Evolutionary conservation across 2,797 vertebrate species (phyloP).

Genomic region (Peromyscus nudipes): DNA sequence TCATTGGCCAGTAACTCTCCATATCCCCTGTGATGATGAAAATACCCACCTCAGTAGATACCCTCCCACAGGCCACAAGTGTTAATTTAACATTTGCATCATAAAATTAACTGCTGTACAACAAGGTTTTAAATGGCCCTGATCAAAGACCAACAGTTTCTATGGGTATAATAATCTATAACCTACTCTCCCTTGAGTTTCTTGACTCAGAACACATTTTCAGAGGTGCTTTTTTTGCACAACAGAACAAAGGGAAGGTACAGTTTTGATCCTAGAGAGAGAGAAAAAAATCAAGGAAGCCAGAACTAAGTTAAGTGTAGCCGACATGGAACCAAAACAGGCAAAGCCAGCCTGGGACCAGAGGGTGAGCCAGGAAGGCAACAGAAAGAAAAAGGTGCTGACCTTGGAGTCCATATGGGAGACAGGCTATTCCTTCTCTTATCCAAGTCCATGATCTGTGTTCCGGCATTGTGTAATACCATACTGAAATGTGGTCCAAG

Average conservation of each 20-base stretch:
- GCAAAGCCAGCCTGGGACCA: neutral
- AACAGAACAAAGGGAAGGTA: conserved; percentile 61
- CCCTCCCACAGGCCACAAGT: neutral
- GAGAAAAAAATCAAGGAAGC: neutral
- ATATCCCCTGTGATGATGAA: neutral
- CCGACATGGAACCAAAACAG: neutral
- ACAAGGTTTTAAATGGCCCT: conserved; percentile 66
- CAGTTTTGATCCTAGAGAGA: conserved; percentile 49
- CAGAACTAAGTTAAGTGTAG: conserved; percentile 9
- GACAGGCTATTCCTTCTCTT: neutral
- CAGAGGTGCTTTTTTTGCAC: conserved; percentile 40
- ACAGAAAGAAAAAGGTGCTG: neutral
- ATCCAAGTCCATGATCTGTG: neutral
- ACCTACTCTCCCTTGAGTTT: conserved; percentile 47
- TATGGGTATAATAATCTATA: conserved; percentile 41
- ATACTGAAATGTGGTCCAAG: neutral
- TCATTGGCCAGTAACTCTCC: neutral
- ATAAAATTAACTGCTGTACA: conserved; percentile 65
- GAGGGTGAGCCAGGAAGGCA: neutral
- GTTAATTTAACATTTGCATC: conserved; percentile 58
- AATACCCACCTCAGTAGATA: neutral
- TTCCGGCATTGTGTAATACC: neutral
- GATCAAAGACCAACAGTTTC: conserved; percentile 67
- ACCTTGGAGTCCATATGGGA: neutral
- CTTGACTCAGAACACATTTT: conserved; percentile 65